These are phyloP conservation scores for Belonocnema kinseyi DNA, from an alignment of 1,140 invertebrate genomes.

Conservation along the genomic window DNA sequence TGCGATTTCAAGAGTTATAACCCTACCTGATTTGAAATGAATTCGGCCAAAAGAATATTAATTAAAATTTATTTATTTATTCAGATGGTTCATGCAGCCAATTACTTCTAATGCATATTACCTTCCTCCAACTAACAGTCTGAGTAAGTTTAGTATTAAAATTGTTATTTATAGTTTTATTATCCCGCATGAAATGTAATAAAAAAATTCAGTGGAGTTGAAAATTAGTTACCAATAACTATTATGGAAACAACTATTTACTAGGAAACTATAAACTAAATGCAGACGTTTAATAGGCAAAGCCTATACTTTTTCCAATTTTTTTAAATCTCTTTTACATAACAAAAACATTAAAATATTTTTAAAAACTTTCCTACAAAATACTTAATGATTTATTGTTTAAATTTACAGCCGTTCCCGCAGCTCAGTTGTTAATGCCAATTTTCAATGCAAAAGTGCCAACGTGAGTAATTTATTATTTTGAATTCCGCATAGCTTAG, in stretches of 20 bases:
- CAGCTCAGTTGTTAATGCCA: conserved; percentile 2
- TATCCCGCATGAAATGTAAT: too few relatives aligned
- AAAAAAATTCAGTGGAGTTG: background rate
- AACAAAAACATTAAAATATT: background rate
- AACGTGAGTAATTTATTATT: conserved; percentile 4
- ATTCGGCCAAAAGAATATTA: too few relatives aligned
- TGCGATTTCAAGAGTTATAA: too few relatives aligned
- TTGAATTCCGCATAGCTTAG: background rate
- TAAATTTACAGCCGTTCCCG: background rate
- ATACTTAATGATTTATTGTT: background rate
- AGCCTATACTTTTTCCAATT: too few relatives aligned
- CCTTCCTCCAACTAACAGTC: background rate
- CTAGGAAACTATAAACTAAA: too few relatives aligned
- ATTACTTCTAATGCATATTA: conserved; percentile 18
- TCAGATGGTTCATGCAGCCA: conserved; percentile 19
- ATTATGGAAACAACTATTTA: too few relatives aligned
- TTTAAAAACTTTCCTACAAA: too few relatives aligned
- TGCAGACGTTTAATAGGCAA: too few relatives aligned
- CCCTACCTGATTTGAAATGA: too few relatives aligned
- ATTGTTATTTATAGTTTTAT: background rate
- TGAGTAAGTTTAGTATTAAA: background rate
- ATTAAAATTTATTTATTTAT: background rate
- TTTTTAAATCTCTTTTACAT: background rate
- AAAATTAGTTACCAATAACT: background rate
- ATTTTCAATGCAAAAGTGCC: conserved; percentile 5